Base-by-base conservation (phyloP, 1,140 invertebrate species). In the Mercenaria mercenaria region DNA sequence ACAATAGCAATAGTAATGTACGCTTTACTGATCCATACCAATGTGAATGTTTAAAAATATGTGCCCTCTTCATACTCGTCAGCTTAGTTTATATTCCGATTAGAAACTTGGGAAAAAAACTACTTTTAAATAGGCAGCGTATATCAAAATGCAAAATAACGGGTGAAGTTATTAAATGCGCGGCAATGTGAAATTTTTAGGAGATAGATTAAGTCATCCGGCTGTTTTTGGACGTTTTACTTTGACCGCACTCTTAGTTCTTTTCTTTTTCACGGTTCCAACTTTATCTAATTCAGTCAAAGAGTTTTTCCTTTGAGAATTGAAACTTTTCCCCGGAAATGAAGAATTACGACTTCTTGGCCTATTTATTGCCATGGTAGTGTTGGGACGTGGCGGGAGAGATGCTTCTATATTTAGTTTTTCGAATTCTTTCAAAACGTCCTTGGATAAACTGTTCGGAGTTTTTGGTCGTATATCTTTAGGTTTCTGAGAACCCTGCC, bases 221-320 rank as follows among this genome's bases (percentile, higher is more conserved):
- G 88, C 88, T 77, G 88, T 89, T 89, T 89, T 89, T 1, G 88
- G 88, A 3, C 88, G 79, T 76, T 83, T 88, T n/a, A 52, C 15
- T 41, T 77, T 82, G 13, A 20, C 29, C 8, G 47, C 0, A 61
- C 37, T 83, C 83, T 61, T 79, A 20, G 29, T 61, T 29, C 88
- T 37, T 81, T 43, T 34, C 56, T 83, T 89, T 69, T 82, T 82
- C 47, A n/a, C 37, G 26, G 20, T 74, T 23, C 64, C 80, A 56
- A 89, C 76, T 85, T 90, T 90, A 72, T 90, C 88, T 39, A 80
- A 26, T n/a, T 94, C 93, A 26, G 94, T 92, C 43, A 95, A 50
- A 10, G 94, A 95, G 50, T 93, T 89, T 81, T 92, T 92, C 26
- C 93, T 89, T 72, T 95, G 93, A 13, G 94, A 95, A 52, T 87